phyloP scores from a whole-genome alignment of 2,113 vertebrate species.

The Ibidorhyncha struthersii region DNA sequence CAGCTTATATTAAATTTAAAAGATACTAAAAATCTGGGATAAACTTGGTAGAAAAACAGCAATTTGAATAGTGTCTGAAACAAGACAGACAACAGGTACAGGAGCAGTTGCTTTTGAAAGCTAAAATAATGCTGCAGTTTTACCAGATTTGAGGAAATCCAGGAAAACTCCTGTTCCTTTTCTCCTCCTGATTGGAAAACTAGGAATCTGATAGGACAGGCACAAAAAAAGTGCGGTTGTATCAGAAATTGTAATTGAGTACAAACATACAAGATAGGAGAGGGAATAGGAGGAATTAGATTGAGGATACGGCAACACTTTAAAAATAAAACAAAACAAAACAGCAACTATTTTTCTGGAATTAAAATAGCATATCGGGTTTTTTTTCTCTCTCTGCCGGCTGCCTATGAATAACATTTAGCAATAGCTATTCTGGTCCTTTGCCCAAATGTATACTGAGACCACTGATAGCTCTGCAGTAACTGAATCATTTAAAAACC shows the following conservation, averaged over 20 bases:
- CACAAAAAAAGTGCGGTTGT: neutral
- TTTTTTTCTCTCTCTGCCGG: neutral
- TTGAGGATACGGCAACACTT: fast-evolving
- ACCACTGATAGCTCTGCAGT: neutral
- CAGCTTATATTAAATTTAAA: neutral
- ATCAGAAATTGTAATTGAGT: neutral
- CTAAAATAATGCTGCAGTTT: neutral
- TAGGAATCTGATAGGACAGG: neutral
- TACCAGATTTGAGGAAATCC: neutral
- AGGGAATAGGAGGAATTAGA: neutral
- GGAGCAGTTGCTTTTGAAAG: neutral
- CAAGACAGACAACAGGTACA: neutral
- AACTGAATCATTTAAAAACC: neutral
- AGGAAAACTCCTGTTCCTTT: neutral
- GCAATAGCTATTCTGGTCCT: neutral
- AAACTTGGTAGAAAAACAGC: neutral
- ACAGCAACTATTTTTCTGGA: neutral
- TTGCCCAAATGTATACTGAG: neutral
- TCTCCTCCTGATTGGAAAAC: neutral
- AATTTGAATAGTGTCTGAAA: neutral
- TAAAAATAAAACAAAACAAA: neutral
- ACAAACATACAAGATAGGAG: neutral
- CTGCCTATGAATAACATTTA: neutral
- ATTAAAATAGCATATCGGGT: neutral
- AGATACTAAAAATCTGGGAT: neutral